Percentiles rank a stretch among this genome's conserved stretches.
Conservation (phyloP, 2,888 invertebrate genomes). For the Drosophila subsilvestris region DNA sequence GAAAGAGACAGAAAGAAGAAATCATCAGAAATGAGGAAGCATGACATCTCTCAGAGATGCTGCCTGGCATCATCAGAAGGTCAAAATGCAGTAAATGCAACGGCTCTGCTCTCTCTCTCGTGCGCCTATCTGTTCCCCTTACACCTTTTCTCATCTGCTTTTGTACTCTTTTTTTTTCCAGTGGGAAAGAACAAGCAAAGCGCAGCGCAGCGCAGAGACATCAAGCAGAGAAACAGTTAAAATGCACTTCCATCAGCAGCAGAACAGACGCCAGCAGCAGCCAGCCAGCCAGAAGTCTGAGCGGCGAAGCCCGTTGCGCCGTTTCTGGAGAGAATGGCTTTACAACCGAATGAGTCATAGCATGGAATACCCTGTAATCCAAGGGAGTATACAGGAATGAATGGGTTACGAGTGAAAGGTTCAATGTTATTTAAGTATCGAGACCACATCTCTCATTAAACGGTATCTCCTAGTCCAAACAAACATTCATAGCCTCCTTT, state of each 20-base stretch:
- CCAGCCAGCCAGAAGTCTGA: slow-evolving; percentile 54
- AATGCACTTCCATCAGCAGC: slow-evolving; percentile 51
- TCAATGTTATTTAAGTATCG: too few species aligned
- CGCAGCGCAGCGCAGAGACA: slow-evolving; percentile 5
- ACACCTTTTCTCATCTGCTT: slow-evolving; percentile 8
- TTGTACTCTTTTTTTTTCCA: slow-evolving; percentile 32
- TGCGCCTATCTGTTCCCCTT: neutral
- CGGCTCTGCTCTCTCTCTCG: slow-evolving; percentile 46
- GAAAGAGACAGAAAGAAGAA: slow-evolving; percentile 31
- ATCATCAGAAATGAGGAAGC: slow-evolving; percentile 37
- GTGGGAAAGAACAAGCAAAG: slow-evolving; percentile 35
- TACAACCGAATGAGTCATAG: slow-evolving; percentile 39
- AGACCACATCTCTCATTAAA: neutral
- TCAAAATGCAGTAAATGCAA: slow-evolving; percentile 73
- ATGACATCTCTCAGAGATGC: slow-evolving; percentile 41
- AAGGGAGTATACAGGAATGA: neutral
- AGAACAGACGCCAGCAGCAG: slow-evolving; percentile 55
- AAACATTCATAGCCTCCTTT: slow-evolving; percentile 58
- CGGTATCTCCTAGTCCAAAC: slow-evolving; percentile 5
- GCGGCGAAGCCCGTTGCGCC: slow-evolving; percentile 1
- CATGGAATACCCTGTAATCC: neutral
- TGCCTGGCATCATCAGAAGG: slow-evolving; percentile 37
- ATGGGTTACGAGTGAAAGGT: neutral
- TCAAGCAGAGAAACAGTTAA: slow-evolving; percentile 63
- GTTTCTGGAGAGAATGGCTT: slow-evolving; percentile 57